Base-by-base conservation (phyloP, 2,888 invertebrate genomes). In the Chrysodeixis includens region DNA sequence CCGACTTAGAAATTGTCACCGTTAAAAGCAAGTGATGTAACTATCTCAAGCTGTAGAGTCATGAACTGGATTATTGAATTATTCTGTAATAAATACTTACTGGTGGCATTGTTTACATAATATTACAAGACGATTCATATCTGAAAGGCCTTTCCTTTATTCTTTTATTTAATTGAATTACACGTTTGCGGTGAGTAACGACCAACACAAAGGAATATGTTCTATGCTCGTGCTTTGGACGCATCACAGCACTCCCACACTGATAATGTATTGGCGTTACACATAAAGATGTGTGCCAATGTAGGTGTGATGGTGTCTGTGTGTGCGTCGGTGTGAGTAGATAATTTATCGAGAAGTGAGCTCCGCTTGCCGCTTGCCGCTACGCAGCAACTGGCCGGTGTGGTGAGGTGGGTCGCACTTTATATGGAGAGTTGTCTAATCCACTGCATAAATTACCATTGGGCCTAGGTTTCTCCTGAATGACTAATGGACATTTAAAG, bases 371-470 rank as follows among this genome's bases (percentile, higher is more conserved):
- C 70, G 78, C 78, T 75, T 79, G 70, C 78, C 70, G 78, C 78
- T 75, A 74, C 75, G 76, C 78, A 74, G 74, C 78, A 62, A 74
- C 74, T 56, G 67, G 60, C 62, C 62, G 74, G 61, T 56, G 76
- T 70, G 83, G 83, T 84, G 79, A 89, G 90, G 87, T 86, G 86
- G 90, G 89, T 88, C 90, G 88, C 88, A 88, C 92, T 93, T 91
- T 91, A 93, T 91, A 93, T 90, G 92, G 93, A 90, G 88, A 92
- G 89, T 90, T 88, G 92, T 92, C 90, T 92, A 89, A 92, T 92
- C 89, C 86, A 85, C 86, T 88, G 92, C 87, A 93, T 92, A 92
- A 89, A 94, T 93, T 89, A 90, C 91, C 86, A 88, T 71, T 85
- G 85, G 85, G 78, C 87, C 88, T 90, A 90, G 88, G 92, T 93